These are phyloP conservation scores for Eucriotettix oculatus DNA, from an alignment of 2,888 invertebrate species.

Conservation along the genomic window DNA sequence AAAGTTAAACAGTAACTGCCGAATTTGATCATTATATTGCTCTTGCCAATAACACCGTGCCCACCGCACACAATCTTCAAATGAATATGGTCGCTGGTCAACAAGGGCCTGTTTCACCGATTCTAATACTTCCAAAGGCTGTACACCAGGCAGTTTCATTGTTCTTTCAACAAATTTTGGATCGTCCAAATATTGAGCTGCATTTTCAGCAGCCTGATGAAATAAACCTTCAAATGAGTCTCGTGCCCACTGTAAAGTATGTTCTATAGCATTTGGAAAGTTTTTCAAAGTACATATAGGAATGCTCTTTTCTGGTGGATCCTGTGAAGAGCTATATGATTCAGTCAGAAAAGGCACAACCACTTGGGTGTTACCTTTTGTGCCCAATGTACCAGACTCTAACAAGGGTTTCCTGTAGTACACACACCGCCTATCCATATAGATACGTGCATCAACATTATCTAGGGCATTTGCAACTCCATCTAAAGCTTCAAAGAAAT, in stretches of 20 bases:
- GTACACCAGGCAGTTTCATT: constrained; percentile 69
- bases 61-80: constrained; percentile 83
- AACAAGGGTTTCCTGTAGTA: constrained; percentile 91
- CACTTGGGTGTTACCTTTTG: constrained; percentile 68
- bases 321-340: constrained; percentile 93
- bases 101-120: constrained; percentile 68
- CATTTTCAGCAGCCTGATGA: constrained; percentile 76
- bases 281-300: constrained; percentile 97
- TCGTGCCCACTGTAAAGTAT: constrained; percentile 81
- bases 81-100: constrained; percentile 64
- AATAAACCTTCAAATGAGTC: constrained; percentile 90
- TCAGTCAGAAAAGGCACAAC: constrained; percentile 93
- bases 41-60: constrained; percentile 68
- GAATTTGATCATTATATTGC: constrained; percentile 87
- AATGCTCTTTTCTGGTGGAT: constrained; percentile 97
- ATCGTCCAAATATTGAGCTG: constrained; percentile 65
- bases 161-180: constrained; percentile 73
- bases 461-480: constrained; percentile 96
- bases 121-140: constrained; percentile 74
- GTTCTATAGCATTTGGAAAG: constrained; percentile 98
- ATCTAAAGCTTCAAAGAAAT: constrained; percentile 79
- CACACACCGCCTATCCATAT: constrained; percentile 95
- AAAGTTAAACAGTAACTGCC: constrained; percentile 88
- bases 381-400: constrained; percentile 95
- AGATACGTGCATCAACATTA: constrained; percentile 93